A percentile compares a stretch with the other conserved stretches of the same genome.
phyloP scores from a whole-genome alignment of 35 echinoderm and acorn worm species.

The Ophiothrix spiculata region DNA sequence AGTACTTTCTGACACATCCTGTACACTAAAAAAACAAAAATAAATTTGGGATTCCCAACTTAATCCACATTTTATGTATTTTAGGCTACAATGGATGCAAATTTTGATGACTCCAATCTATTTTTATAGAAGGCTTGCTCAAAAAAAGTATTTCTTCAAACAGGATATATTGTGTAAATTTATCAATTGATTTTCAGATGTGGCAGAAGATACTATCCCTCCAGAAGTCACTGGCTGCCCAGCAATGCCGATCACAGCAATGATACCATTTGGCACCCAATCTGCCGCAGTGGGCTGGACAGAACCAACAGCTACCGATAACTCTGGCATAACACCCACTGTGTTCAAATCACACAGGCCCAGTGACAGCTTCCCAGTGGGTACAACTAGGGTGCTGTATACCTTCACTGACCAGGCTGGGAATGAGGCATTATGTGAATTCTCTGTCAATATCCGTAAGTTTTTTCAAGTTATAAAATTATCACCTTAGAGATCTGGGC shows the following conservation, averaged over 20 bases:
- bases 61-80: no score
- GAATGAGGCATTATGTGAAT: conserved; percentile 32
- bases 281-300: conserved; percentile 33
- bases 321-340: conserved; percentile 29
- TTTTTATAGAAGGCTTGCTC: no score
- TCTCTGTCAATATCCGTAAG: conserved; percentile 44
- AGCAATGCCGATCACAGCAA: not conserved
- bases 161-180: not conserved
- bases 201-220: conserved; percentile 7
- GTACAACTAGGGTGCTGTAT: conserved; percentile 54
- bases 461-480: no score
- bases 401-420: conserved; percentile 41
- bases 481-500: no score
- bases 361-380: conserved; percentile 37
- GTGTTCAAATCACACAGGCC: conserved; percentile 3
- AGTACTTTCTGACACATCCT: no score
- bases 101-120: no score
- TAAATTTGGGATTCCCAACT: no score
- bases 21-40: no score
- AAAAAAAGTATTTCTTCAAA: no score
- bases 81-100: no score
- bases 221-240: conserved; percentile 47
- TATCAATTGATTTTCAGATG: not conserved
- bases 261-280: conserved; percentile 28
- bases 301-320: conserved; percentile 59